Evolutionary conservation across 1,140 invertebrate genomes (phyloP).

Genomic region (Dreissena rostriformis): DNA sequence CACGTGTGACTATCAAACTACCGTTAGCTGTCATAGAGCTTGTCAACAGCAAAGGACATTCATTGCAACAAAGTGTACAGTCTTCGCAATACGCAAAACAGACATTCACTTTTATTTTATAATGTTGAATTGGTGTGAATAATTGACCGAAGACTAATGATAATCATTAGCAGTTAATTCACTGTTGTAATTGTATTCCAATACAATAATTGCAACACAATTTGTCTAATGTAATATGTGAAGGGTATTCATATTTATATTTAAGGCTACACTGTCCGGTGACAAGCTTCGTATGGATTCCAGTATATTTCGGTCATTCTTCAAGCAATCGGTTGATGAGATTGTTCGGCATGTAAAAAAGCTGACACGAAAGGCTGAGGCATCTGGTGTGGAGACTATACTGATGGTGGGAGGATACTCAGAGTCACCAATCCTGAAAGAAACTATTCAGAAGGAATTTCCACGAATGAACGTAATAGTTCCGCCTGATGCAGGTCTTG

Average conservation of each 20-base stretch:
- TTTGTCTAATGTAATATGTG: too few species aligned
- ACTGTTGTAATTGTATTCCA: background rate
- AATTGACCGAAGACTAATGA: too few species aligned
- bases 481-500: background rate
- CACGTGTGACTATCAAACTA: too few species aligned
- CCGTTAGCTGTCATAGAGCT: too few species aligned
- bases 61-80: too few species aligned
- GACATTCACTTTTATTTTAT: background rate
- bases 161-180: background rate
- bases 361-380: background rate
- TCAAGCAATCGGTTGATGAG: background rate
- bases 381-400: background rate
- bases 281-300: conserved; percentile 9
- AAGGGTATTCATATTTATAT: background rate
- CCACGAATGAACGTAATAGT: background rate
- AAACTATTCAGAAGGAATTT: background rate
- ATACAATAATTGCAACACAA: too few species aligned
- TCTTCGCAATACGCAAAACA: background rate
- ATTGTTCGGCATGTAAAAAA: background rate
- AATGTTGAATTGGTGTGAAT: too few species aligned
- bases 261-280: background rate
- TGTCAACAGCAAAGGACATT: too few species aligned
- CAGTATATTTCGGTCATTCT: background rate
- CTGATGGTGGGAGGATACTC: background rate
- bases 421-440: background rate